Evolutionary conservation across 2,113 vertebrate genomes (phyloP), one percentile per base, ranked within the genome.

Genomic region (Perccottus glenii): DNA sequence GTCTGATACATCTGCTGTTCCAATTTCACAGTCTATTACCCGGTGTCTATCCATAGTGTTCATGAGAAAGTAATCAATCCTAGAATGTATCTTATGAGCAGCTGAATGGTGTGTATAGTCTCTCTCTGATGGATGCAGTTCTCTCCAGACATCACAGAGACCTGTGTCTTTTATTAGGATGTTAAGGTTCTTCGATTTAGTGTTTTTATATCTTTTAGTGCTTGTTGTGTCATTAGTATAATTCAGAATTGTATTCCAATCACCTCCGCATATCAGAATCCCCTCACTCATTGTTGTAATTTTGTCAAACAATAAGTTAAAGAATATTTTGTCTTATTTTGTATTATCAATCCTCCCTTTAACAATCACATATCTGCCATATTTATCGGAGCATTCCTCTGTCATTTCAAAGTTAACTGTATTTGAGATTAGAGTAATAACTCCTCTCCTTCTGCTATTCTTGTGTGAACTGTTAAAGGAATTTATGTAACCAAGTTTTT

Each of bases 51-150:
- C 52, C 2, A 7, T 36, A 4, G 11, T 38, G 36, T 56, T 56
- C 35, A 56, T 56, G 10, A 56, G 53, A 38, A 56, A 56, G 32
- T 32, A 56, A n/a, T 38, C 33, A 9, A 56, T 38, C 2, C 53
- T 14, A 3, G 35, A n/a, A 32, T 38, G 35, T 7, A 56, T 12
- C 35, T 40, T 40, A 38, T 56, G 53, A n/a, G 53, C 35, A 36
- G 33, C 53, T n/a, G 53, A 56, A 8, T 36, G 36, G 9, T 56
- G 53, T 4, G 33, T 56, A 38, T 56, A 56, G 7, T 38, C 12
- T 15, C 5, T 56, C 6, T 56, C 12, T 35, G 33, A 12, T 14
- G 35, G 33, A 11, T 56, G n/a, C 5, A 15, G 35, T 1, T 36
- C 53, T n/a, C 53, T n/a, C 53, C 33, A 56, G 2, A 56, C 33